A percentile compares a stretch with the other conserved stretches of the same genome.
These are phyloP conservation scores for Catharus minimus DNA, from an alignment of 2,113 vertebrate species.

Conservation along the genomic window DNA sequence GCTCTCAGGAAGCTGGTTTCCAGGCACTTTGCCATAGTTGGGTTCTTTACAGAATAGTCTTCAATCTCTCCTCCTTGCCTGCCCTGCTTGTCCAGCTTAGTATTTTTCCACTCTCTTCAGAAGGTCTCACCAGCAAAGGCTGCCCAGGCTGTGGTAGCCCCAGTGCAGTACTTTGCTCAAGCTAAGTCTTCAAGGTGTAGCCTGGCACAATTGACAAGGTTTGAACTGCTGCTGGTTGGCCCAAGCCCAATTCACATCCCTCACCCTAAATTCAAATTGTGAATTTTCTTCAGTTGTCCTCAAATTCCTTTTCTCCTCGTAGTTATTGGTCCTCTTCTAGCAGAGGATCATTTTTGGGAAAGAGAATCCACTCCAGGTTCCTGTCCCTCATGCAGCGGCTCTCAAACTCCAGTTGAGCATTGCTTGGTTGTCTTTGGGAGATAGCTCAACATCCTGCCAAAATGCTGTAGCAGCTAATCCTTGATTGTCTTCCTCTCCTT, in stretches of 20 bases:
- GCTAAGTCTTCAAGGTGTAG: not conserved
- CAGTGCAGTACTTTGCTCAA: not conserved
- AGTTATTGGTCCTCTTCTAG: not conserved
- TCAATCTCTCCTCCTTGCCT: not conserved
- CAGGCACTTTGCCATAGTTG: not conserved
- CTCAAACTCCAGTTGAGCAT: not conserved
- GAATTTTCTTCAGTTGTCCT: not conserved
- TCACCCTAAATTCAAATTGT: not conserved
- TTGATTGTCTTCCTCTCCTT: not conserved
- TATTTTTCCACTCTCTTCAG: not conserved
- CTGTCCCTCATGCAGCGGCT: not conserved
- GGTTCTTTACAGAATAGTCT: not conserved
- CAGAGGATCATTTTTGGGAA: not conserved
- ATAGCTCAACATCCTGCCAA: not conserved
- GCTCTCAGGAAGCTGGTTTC: not conserved
- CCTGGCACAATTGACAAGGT: rapidly evolving
- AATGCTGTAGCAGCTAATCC: not conserved
- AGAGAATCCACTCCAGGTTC: not conserved
- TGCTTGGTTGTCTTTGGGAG: not conserved
- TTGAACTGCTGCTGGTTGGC: not conserved
- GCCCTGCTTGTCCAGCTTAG: not conserved
- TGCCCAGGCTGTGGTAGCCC: not conserved
- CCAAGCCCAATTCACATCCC: not conserved
- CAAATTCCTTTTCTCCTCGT: not conserved
- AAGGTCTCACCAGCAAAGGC: not conserved